Evolutionary conservation across 2,888 invertebrate species (phyloP).

Genomic region (Eristalis tenax): DNA sequence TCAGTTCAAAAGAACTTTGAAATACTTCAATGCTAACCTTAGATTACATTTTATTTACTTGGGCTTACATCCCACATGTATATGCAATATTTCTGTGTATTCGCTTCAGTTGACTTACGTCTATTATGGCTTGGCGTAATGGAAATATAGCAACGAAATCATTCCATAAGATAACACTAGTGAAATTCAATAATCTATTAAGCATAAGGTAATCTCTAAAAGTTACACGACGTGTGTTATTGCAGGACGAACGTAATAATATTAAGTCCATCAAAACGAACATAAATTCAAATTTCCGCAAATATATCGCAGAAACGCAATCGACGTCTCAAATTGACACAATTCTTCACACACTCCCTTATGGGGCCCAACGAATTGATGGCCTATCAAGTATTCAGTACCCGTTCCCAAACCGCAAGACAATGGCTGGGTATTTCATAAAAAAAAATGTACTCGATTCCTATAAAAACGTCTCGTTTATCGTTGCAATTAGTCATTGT

Average conservation of each 20-base stretch:
- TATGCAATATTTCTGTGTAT: too few relatives aligned
- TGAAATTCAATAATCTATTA: too few relatives aligned
- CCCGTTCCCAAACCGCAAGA: neutral
- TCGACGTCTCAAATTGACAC: neutral
- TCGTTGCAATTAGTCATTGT: slow-evolving; percentile 31
- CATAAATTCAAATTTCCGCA: neutral
- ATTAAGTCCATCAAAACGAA: neutral
- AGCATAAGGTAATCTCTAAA: too few relatives aligned
- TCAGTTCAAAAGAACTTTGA: too few relatives aligned
- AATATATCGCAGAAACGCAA: neutral
- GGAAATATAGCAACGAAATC: too few relatives aligned
- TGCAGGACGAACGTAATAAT: neutral
- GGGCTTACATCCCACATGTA: too few relatives aligned
- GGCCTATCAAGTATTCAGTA: neutral
- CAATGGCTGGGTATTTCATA: slow-evolving; percentile 6
- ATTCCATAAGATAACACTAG: too few relatives aligned
- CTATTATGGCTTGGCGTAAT: too few relatives aligned
- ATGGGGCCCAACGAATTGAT: neutral
- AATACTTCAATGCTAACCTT: too few relatives aligned
- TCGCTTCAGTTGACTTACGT: too few relatives aligned
- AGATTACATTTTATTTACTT: too few relatives aligned
- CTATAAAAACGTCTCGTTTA: slow-evolving; percentile 20
- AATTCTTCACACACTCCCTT: neutral
- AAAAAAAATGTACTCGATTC: slow-evolving; percentile 8
- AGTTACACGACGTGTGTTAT: too few relatives aligned